These are phyloP conservation scores for Bradypodion ventrale DNA, from an alignment of 2,797 vertebrate genomes.

Conservation along the genomic window DNA sequence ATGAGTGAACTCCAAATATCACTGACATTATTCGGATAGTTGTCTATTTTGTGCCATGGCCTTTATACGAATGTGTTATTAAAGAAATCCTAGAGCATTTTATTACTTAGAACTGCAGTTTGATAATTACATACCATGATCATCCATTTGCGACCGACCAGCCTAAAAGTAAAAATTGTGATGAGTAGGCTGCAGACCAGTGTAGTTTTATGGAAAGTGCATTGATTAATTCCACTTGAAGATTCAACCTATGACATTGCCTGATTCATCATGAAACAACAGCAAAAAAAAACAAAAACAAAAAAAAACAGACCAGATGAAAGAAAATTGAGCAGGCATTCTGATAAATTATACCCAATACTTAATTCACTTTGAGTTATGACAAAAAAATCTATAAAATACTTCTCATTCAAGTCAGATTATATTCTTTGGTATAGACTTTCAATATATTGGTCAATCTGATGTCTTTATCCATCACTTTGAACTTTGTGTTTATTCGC, in stretches of 20 bases:
- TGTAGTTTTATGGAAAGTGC: not conserved
- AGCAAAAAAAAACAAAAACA: not conserved
- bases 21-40: not conserved
- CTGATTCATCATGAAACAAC: slow-evolving; percentile 7
- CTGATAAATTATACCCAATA: not conserved
- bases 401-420: slow-evolving; percentile 8
- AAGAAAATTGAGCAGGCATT: slow-evolving; percentile 1
- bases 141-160: not conserved
- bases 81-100: slow-evolving; percentile 5
- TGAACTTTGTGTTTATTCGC: not conserved
- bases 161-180: not conserved
- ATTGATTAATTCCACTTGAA: not conserved
- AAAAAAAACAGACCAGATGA: not conserved
- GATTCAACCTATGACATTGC: not conserved
- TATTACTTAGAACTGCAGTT: slow-evolving; percentile 8
- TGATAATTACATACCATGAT: not conserved
- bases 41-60: slow-evolving; percentile 9
- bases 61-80: slow-evolving; percentile 4
- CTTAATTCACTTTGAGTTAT: not conserved
- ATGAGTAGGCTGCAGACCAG: not conserved
- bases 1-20: slow-evolving; percentile 9
- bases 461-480: slow-evolving; percentile 23
- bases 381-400: slow-evolving; percentile 7
- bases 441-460: not conserved
- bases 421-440: not conserved